phyloP scores from a whole-genome alignment of 1,140 invertebrate genomes.

The Lordiphosa clarofinis region DNA sequence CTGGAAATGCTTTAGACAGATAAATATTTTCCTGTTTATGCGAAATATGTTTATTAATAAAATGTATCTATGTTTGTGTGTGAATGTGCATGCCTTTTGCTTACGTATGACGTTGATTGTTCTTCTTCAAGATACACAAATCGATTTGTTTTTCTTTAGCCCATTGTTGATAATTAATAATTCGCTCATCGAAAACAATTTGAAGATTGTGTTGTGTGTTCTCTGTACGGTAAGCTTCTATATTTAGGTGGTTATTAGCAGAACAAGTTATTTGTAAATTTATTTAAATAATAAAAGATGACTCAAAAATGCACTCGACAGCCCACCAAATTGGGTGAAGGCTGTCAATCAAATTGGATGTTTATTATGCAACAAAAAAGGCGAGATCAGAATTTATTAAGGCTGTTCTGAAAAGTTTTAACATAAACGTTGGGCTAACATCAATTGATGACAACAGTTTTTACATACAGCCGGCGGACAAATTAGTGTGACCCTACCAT shows the following conservation, averaged over 20 bases:
- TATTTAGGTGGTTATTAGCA: conserved; percentile 39
- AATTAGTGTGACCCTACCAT: too few species aligned
- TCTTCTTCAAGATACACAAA: conserved; percentile 20
- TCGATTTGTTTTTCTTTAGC: conserved; percentile 36
- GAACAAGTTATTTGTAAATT: conserved; percentile 28
- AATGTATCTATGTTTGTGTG: neutral
- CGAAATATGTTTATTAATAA: conserved; percentile 16
- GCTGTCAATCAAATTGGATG: conserved; percentile 52
- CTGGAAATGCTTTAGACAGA: conserved; percentile 27
- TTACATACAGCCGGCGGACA: too few species aligned
- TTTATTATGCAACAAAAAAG: conserved; percentile 23
- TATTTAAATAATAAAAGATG: conserved; percentile 2
- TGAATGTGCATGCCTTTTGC: conserved; percentile 19
- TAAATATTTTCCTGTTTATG: conserved; percentile 45
- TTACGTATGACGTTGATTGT: conserved; percentile 21
- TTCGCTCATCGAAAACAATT: conserved; percentile 46
- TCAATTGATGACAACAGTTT: too few species aligned
- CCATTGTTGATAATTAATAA: conserved; percentile 66
- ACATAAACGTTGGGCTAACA: neutral
- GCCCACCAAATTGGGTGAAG: conserved; percentile 49
- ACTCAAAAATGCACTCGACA: conserved; percentile 17
- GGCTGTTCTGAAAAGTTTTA: neutral
- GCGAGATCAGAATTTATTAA: neutral
- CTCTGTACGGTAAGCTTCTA: conserved; percentile 39
- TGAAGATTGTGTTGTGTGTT: too few species aligned